These are phyloP conservation scores for Alauda arvensis DNA, from an alignment of 2,797 vertebrate genomes.

Conservation along the genomic window DNA sequence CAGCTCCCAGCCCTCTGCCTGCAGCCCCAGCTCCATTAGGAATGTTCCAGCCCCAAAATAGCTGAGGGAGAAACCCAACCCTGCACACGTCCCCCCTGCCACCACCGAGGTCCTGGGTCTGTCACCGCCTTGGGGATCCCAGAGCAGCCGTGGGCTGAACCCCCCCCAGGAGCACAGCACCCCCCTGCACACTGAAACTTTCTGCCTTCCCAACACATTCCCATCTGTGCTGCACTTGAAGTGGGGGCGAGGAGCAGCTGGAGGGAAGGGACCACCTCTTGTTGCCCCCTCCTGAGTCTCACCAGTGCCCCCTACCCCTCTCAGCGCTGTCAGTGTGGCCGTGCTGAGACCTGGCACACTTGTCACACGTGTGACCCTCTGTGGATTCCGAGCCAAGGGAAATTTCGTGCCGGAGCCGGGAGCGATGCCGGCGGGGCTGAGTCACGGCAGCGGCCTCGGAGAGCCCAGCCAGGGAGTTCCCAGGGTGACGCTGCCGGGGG, in stretches of 20 bases:
- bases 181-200: not conserved
- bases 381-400: not conserved
- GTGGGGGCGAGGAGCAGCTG: not conserved
- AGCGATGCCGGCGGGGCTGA: not conserved
- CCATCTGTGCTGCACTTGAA: not conserved
- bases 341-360: not conserved
- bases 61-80: constrained; percentile 34
- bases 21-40: not conserved
- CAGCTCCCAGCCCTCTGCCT: not conserved
- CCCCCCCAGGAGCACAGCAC: not conserved
- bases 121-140: not conserved
- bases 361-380: not conserved
- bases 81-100: not conserved
- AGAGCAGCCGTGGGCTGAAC: not conserved
- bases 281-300: no score
- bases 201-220: not conserved
- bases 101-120: not conserved
- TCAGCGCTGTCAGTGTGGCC: rapidly evolving
- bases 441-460: not conserved
- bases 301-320: no score
- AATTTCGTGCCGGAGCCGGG: not conserved
- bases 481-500: not conserved
- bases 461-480: constrained; percentile 40
- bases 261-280: not conserved
- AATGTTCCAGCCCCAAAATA: constrained; percentile 49